Conservation (phyloP, 2,888 invertebrate species). For the Pollenia angustigena region DNA sequence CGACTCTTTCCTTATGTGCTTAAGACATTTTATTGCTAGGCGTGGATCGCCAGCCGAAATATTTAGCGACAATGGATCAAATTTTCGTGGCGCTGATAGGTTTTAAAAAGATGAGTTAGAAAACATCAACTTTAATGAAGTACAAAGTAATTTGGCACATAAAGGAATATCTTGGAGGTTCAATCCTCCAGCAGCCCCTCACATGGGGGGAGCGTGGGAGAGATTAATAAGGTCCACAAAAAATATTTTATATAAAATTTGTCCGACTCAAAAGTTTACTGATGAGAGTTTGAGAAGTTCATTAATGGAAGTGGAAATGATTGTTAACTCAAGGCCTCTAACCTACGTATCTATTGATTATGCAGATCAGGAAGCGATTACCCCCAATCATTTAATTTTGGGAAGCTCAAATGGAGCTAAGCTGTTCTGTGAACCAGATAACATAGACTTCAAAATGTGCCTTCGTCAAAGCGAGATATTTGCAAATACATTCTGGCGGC, state of each 20-base stretch:
- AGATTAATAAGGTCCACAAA: conserved; percentile 51
- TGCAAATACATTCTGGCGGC: conserved; percentile 39
- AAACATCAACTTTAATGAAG: no score
- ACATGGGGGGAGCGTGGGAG: conserved; percentile 40
- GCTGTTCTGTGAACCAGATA: conserved; percentile 19
- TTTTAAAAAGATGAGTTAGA: no score
- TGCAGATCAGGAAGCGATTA: conserved; percentile 46
- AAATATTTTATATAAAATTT: conserved; percentile 38
- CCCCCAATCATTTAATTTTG: conserved; percentile 50
- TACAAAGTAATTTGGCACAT: no score
- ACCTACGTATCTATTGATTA: conserved; percentile 40
- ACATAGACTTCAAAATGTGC: conserved; percentile 35
- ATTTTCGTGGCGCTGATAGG: no score
- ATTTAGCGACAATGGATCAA: no score
- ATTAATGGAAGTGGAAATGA: conserved; percentile 41
- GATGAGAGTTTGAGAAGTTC: conserved; percentile 42
- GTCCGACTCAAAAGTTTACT: conserved; percentile 6
- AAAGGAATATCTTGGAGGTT: no score
- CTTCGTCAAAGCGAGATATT: conserved; percentile 41
- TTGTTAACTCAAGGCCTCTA: conserved; percentile 37
- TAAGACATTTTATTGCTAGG: no score
- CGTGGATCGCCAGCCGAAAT: no score
- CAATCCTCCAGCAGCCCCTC: no score
- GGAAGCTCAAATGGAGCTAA: conserved; percentile 20
- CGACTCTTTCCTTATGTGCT: no score